phyloP scores from a whole-genome alignment of 2,888 invertebrate genomes.

The Agriopis marginaria region DNA sequence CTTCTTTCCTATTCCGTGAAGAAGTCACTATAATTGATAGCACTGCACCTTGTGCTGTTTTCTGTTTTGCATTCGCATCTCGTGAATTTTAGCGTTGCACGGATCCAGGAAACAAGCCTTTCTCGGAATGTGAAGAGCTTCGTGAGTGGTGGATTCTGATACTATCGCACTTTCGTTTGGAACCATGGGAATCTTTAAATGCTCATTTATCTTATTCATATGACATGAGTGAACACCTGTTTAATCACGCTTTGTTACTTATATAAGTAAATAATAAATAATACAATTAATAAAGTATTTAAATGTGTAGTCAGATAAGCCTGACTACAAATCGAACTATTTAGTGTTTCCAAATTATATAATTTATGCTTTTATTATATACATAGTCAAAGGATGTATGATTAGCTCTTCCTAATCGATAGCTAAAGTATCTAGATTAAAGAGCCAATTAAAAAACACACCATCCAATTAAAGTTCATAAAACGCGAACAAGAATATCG shows the following conservation, averaged over 20 bases:
- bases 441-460: neutral
- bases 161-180: slow-evolving; percentile 62
- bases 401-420: no score
- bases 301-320: no score
- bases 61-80: slow-evolving; percentile 45
- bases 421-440: neutral
- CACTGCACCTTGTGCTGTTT: slow-evolving; percentile 14
- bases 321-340: no score
- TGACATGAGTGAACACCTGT: slow-evolving; percentile 12
- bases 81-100: slow-evolving; percentile 45
- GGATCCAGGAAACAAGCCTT: slow-evolving; percentile 50
- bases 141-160: slow-evolving; percentile 65
- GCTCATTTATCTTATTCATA: slow-evolving; percentile 41
- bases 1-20: slow-evolving; percentile 6
- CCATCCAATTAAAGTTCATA: neutral
- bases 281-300: neutral
- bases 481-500: neutral
- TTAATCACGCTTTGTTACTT: neutral
- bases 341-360: no score
- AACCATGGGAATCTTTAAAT: slow-evolving; percentile 54
- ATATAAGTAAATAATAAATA: neutral
- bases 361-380: no score
- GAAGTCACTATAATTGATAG: slow-evolving; percentile 18
- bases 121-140: slow-evolving; percentile 62
- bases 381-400: no score